Conservation (phyloP, 2,113 vertebrate species). For the Thamnaconus septentrionalis region DNA sequence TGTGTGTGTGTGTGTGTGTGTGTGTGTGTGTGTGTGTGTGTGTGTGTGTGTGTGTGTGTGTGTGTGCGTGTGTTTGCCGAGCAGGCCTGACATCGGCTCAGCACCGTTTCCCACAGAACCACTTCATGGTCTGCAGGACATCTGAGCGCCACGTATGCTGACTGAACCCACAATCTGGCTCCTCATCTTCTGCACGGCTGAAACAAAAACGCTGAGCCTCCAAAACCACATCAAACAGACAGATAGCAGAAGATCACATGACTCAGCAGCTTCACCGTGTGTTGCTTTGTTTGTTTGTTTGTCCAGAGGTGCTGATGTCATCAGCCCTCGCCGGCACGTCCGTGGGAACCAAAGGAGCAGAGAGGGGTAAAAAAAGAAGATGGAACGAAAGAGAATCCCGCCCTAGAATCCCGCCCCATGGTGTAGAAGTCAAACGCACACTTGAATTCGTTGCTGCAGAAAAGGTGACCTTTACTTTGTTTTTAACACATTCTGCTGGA, state of each 20-base stretch:
- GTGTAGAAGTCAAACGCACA: too few relatives aligned
- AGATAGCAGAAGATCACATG: background rate
- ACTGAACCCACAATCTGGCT: slow-evolving; percentile 13
- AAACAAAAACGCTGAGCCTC: slow-evolving; percentile 10
- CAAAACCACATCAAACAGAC: background rate
- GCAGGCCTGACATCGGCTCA: too few relatives aligned
- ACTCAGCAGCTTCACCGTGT: slow-evolving; percentile 16
- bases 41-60: too few relatives aligned
- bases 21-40: slow-evolving; percentile 8
- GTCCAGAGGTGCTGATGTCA: slow-evolving; percentile 20
- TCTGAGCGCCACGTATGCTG: slow-evolving; percentile 12
- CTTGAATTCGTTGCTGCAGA: too few relatives aligned
- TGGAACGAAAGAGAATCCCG: background rate
- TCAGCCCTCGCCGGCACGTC: background rate
- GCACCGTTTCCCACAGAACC: slow-evolving; percentile 1
- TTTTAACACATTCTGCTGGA: too few relatives aligned
- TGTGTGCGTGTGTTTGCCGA: slow-evolving; percentile 5
- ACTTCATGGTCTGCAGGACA: slow-evolving; percentile 24
- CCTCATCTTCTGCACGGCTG: background rate
- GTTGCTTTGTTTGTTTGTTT: slow-evolving; percentile 1
- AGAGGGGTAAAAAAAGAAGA: background rate
- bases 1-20: too few relatives aligned
- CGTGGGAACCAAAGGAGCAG: slow-evolving; percentile 10
- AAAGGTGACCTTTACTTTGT: too few relatives aligned
- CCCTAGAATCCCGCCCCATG: background rate